These are phyloP conservation scores for Chaetodon auriga DNA, from an alignment of 2,113 vertebrate genomes.

Conservation along the genomic window DNA sequence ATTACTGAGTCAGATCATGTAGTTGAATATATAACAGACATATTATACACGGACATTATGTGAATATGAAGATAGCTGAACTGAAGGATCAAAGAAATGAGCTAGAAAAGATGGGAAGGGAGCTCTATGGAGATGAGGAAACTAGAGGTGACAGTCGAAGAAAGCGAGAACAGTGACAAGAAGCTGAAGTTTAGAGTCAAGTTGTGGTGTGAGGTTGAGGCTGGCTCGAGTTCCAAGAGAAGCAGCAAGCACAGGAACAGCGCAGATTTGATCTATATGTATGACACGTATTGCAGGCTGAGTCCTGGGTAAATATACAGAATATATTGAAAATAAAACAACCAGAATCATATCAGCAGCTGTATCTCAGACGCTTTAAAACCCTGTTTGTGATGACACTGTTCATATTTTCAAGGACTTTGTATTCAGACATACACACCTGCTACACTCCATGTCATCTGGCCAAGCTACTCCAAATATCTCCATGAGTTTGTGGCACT, in stretches of 20 bases:
- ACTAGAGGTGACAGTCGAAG: neutral
- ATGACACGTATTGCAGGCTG: neutral
- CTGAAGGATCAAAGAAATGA: neutral
- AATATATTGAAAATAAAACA: neutral
- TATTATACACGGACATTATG: neutral
- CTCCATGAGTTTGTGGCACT: slow-evolving; percentile 97
- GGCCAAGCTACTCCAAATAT: slow-evolving; percentile 97
- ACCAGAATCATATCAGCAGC: neutral
- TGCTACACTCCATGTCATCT: slow-evolving; percentile 96
- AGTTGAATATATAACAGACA: neutral
- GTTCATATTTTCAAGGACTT: neutral
- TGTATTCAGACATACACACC: slow-evolving; percentile 79
- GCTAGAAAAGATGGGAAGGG: neutral
- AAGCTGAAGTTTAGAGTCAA: neutral
- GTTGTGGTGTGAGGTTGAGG: neutral
- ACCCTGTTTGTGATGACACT: neutral
- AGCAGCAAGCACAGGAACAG: slow-evolving; percentile 16
- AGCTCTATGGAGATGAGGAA: neutral
- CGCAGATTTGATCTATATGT: neutral
- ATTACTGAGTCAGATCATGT: neutral
- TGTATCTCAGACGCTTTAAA: neutral
- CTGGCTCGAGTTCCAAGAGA: neutral
- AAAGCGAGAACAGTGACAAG: neutral
- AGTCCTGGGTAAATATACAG: neutral
- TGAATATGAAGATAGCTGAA: neutral